phyloP scores from a whole-genome alignment of 2,113 vertebrate species.

The Rhabdomys dilectus region DNA sequence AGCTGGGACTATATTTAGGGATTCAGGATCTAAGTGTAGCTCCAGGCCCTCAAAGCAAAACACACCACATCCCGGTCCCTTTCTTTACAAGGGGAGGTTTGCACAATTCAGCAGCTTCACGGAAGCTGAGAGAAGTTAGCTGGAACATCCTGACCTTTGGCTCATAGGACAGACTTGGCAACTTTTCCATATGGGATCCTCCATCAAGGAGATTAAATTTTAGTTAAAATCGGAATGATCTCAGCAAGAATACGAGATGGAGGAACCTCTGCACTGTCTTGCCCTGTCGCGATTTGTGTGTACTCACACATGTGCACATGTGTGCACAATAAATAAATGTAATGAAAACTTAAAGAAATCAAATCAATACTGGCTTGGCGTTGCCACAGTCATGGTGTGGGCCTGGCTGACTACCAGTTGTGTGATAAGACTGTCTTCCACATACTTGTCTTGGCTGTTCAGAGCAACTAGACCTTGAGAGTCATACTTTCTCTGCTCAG shows the following conservation, averaged over 20 bases:
- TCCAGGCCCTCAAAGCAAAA: background rate
- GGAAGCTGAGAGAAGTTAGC: background rate
- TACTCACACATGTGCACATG: background rate
- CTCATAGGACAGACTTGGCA: background rate
- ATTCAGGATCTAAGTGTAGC: background rate
- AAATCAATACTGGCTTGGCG: background rate
- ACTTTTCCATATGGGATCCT: background rate
- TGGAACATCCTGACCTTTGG: background rate
- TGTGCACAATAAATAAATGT: background rate
- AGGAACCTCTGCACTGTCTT: background rate
- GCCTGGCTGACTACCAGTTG: background rate
- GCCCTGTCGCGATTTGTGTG: background rate
- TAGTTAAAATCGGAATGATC: background rate
- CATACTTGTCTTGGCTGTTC: accelerated
- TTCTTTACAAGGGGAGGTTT: background rate
- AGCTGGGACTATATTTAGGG: background rate
- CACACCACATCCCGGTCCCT: background rate
- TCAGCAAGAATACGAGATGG: background rate
- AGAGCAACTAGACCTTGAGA: accelerated
- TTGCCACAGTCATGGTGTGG: background rate
- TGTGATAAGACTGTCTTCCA: background rate
- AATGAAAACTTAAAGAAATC: background rate
- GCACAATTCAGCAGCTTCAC: background rate
- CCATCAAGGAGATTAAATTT: background rate
- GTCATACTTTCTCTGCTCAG: background rate